Evolutionary conservation across 2,113 vertebrate genomes (phyloP).

Genomic region (Lamprotornis superbus): DNA sequence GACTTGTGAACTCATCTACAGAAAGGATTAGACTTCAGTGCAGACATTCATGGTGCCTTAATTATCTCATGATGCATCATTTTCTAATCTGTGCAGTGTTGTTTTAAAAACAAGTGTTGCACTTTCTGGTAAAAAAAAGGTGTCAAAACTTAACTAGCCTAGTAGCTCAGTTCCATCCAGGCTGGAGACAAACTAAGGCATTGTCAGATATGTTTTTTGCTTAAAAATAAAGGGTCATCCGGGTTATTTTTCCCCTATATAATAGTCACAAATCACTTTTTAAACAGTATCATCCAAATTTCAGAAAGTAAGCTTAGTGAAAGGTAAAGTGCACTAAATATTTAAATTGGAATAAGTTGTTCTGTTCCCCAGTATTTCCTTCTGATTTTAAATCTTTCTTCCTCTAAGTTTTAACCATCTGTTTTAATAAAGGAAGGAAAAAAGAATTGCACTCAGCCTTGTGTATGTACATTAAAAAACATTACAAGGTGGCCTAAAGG

Average conservation of each 20-base stretch:
- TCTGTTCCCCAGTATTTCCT: not conserved
- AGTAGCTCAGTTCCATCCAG: not conserved
- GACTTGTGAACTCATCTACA: constrained; percentile 14
- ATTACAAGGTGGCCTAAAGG: constrained; percentile 4
- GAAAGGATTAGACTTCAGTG: constrained; percentile 38
- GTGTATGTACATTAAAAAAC: not conserved
- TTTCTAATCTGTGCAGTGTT: constrained; percentile 39
- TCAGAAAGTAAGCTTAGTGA: not conserved
- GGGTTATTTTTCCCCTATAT: not conserved
- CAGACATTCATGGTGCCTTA: constrained; percentile 23
- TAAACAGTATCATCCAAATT: not conserved
- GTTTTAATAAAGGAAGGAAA: not conserved
- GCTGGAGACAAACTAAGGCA: not conserved
- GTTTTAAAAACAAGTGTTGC: constrained; percentile 35
- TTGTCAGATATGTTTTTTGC: not conserved
- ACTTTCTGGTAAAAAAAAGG: constrained; percentile 24
- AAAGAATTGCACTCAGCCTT: not conserved
- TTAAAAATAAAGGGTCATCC: not conserved
- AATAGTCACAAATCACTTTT: not conserved
- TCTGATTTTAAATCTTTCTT: not conserved
- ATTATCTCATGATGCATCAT: constrained; percentile 29
- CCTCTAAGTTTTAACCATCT: constrained; percentile 1
- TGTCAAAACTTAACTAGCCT: constrained; percentile 1
- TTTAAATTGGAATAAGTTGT: not conserved
- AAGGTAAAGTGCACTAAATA: not conserved